A percentile compares a stretch with the other conserved stretches of the same genome.
Evolutionary conservation across 2,888 invertebrate genomes (phyloP).

Genomic region (Schizotus pectinicornis): DNA sequence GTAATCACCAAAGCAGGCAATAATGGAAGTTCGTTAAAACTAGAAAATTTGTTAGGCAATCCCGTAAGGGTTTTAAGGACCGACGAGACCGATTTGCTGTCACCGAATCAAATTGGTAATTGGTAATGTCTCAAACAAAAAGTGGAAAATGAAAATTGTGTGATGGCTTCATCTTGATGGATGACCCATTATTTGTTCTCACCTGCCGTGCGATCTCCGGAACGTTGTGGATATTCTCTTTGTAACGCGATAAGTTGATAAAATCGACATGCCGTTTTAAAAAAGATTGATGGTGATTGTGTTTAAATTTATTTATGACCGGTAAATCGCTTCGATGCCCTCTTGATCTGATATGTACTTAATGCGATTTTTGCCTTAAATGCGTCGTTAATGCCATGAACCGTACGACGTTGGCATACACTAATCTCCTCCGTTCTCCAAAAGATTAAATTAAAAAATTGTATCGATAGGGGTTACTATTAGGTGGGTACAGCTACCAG

Average conservation of each 20-base stretch:
- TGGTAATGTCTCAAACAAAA: conserved; percentile 16
- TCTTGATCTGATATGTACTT: conserved; percentile 10
- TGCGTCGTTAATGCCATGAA: too few relatives aligned
- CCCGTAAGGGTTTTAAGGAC: neutral
- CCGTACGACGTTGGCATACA: too few relatives aligned
- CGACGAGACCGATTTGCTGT: conserved; percentile 2
- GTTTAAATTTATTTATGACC: conserved; percentile 29
- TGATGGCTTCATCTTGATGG: conserved; percentile 26
- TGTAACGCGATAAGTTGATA: conserved; percentile 27
- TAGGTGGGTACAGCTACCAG: too few relatives aligned
- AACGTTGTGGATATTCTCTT: conserved; percentile 22
- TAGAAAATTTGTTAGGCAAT: too few relatives aligned
- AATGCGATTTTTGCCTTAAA: too few relatives aligned
- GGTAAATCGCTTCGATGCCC: conserved; percentile 16
- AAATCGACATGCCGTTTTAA: conserved; percentile 24
- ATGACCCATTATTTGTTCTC: conserved; percentile 24
- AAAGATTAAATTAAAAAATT: too few relatives aligned
- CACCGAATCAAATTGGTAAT: conserved; percentile 17
- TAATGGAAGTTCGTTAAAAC: too few relatives aligned
- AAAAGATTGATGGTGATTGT: conserved; percentile 28
- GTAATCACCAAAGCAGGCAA: neutral
- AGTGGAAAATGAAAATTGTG: conserved; percentile 20
- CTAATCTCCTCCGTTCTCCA: too few relatives aligned
- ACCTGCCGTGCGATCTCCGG: conserved; percentile 24
- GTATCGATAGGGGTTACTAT: too few relatives aligned